Conservation (phyloP, 2,113 vertebrate species). For the Thamnophis sirtalis region DNA sequence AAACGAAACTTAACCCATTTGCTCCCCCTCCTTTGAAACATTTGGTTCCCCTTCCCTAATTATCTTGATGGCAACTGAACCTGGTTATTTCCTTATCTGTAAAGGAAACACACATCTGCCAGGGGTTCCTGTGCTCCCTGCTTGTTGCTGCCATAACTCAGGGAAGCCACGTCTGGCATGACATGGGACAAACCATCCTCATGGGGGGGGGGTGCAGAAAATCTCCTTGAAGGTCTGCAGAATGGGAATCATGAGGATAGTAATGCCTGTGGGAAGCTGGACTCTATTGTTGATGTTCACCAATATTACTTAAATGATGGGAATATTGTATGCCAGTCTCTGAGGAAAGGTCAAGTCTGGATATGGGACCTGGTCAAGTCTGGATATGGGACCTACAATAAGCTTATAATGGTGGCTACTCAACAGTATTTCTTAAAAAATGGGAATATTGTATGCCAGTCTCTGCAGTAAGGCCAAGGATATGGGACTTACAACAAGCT, state of each 20-base stretch:
- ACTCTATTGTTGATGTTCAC: not conserved
- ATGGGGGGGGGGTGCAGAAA: not conserved
- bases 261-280: not conserved
- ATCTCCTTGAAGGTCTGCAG: not conserved
- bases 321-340: not conserved
- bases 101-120: not conserved
- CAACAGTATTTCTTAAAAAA: not conserved
- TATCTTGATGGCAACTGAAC: conserved; percentile 5
- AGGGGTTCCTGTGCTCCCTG: not conserved
- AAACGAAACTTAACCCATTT: conserved; percentile 17
- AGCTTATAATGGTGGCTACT: not conserved
- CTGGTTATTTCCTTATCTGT: conserved; percentile 10
- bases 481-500: not conserved
- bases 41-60: not conserved
- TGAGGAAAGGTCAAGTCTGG: not conserved
- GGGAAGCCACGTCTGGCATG: conserved; percentile 8
- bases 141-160: not conserved
- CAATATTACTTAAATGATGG: not conserved
- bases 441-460: not conserved
- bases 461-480: not conserved
- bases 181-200: not conserved
- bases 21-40: not conserved
- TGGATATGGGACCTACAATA: too few species aligned
- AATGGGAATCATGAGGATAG: not conserved
- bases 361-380: not conserved